Percentiles rank a stretch among this genome's conserved stretches.
These are phyloP conservation scores for Willisornis vidua DNA, from an alignment of 2,113 vertebrate genomes.

Conservation along the genomic window DNA sequence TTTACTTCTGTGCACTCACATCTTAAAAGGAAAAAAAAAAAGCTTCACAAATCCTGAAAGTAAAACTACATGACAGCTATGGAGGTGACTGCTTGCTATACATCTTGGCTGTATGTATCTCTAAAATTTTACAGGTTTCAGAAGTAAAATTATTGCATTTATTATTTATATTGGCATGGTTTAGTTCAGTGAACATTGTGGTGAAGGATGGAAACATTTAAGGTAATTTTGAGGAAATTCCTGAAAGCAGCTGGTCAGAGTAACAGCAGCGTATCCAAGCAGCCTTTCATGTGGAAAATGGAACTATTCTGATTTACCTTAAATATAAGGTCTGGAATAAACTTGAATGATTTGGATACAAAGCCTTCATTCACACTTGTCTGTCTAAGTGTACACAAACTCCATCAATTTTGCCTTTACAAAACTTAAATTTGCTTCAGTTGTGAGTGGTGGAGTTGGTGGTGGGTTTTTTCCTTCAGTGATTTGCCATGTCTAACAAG, in stretches of 20 bases:
- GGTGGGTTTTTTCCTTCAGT: not conserved
- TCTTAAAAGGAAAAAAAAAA: not conserved
- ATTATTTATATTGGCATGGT: not conserved
- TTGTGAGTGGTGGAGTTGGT: not conserved
- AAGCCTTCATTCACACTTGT: constrained; percentile 35
- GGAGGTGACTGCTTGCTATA: not conserved
- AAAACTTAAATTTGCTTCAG: not conserved
- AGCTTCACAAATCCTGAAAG: constrained; percentile 40
- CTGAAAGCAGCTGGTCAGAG: not conserved
- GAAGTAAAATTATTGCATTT: not conserved
- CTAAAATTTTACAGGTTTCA: constrained; percentile 1
- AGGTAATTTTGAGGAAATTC: not conserved
- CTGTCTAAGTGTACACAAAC: not conserved
- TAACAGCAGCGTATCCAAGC: constrained; percentile 1
- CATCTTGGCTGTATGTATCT: not conserved
- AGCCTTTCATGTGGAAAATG: constrained; percentile 16
- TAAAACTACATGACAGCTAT: not conserved
- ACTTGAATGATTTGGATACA: constrained; percentile 47
- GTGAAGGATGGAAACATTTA: not conserved
- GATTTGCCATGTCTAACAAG: not conserved
- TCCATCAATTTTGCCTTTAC: not conserved
- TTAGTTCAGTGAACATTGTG: not conserved
- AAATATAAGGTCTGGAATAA: constrained; percentile 60
- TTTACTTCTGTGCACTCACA: not conserved
- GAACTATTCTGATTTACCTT: constrained; percentile 39